Conservation (phyloP, 2,113 vertebrate species). For the Dascyllus trimaculatus region DNA sequence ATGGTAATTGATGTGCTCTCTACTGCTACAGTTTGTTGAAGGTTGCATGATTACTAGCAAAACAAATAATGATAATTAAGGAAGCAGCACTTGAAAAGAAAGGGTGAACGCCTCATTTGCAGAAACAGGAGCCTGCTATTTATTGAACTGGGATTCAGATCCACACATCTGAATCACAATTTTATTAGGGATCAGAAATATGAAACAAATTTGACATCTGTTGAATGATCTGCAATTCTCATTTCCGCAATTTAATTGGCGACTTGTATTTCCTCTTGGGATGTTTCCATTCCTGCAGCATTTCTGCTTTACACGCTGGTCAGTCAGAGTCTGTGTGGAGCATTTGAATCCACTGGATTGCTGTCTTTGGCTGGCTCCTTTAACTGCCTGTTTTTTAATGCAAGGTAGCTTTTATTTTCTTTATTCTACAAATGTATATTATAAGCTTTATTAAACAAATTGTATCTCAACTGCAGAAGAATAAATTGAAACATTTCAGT, state of each 20-base stretch:
- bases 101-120: constrained; percentile 15
- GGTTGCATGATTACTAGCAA: constrained; percentile 5
- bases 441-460: no score
- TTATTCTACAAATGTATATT: no score
- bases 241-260: background rate
- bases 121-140: background rate
- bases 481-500: no score
- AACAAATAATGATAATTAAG: constrained; percentile 23
- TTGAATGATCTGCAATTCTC: constrained; percentile 6
- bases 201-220: background rate
- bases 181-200: constrained; percentile 6
- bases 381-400: no score
- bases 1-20: constrained; percentile 20
- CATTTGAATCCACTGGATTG: constrained; percentile 10
- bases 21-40: constrained; percentile 8
- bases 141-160: background rate
- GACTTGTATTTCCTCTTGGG: background rate
- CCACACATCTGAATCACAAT: background rate
- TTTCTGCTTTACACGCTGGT: constrained; percentile 12
- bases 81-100: background rate
- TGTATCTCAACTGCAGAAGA: no score
- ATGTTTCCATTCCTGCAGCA: background rate
- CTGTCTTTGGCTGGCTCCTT: background rate
- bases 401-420: no score
- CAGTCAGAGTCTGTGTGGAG: background rate